Evolutionary conservation across 2,797 vertebrate genomes (phyloP), one percentile per base, ranked within the genome.

Genomic region (Taenioides sp.): DNA sequence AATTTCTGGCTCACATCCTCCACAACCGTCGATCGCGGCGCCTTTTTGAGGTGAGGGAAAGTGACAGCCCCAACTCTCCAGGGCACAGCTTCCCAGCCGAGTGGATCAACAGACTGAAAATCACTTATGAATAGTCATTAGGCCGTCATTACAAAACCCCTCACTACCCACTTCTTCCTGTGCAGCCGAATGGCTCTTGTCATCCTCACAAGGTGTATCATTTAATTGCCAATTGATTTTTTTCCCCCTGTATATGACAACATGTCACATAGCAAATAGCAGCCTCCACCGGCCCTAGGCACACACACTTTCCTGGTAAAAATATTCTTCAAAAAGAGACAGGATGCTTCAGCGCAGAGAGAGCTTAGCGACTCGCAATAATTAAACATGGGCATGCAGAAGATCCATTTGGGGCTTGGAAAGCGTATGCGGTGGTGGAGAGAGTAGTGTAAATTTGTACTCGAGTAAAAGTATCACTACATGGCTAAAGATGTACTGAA

Each of bases 71-170:
- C 91, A 94, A 95, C 95, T 97, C 97, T 97, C 96, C 95, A 92
- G 97, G 98, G 96, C 97, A 97, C 95, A 97, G 96, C 96, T 96
- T 97, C 96, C 95, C 96, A 97, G 96, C 97, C 95, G 96, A 98
- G 97, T 97, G 97, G 95, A 98, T 97, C 97, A 94, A 92, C 92
- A 94, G 95, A 95, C 96, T 95, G 95, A 95, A 96, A 97, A 97
- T 96, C 95, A 94, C 97, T 97, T 97, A 97, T 98, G 97, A 99
- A 98, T 98, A 98, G 96, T 99, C 98, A 98, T 98, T 96, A 98
- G 86, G 95, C 95, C 96, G 96, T 97, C 95, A 96, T 97, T 97
- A 98, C 95, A 95, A 95, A 96, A 85, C 94, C 95, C 95, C 95
- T 95, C 95, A 92, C 94, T 95, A 95, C 95, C 94, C 94, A 95